Evolutionary conservation across 2,113 vertebrate genomes (phyloP).

Genomic region (Fregetta grallaria): DNA sequence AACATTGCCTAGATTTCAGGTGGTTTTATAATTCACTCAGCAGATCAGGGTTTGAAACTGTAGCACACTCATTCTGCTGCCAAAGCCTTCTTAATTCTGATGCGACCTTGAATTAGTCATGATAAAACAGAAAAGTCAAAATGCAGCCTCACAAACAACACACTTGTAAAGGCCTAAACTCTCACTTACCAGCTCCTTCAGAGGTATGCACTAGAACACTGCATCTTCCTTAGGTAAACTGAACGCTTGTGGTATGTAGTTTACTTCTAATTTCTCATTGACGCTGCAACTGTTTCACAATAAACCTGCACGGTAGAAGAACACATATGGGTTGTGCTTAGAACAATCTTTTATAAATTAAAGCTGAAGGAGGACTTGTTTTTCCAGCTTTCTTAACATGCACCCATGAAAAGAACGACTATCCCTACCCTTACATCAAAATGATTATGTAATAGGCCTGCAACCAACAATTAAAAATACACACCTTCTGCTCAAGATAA

Average conservation of each 20-base stretch:
- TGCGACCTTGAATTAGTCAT: not conserved
- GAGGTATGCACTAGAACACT: not conserved
- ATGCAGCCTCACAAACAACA: not conserved
- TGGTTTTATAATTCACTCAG: not conserved
- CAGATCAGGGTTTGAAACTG: not conserved
- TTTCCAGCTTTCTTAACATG: conserved; percentile 4
- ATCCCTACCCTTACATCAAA: not conserved
- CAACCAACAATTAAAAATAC: not conserved
- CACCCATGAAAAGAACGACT: not conserved
- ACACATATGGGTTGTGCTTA: not conserved
- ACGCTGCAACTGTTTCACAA: not conserved
- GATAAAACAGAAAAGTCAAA: not conserved
- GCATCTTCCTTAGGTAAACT: not conserved
- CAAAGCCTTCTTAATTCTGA: not conserved
- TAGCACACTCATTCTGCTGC: not conserved
- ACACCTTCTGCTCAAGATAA: not conserved
- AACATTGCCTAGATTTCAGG: not conserved
- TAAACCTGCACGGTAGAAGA: not conserved
- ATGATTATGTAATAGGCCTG: not conserved
- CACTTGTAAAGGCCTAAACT: not conserved
- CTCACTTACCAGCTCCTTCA: conserved; percentile 18
- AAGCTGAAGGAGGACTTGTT: conserved; percentile 8
- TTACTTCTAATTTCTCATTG: not conserved
- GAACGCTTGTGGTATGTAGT: fast-evolving
- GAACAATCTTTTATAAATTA: not conserved